Evolutionary conservation across 1,140 invertebrate genomes (phyloP), one percentile per base, ranked within the genome.

Genomic region (Bombus confusus): DNA sequence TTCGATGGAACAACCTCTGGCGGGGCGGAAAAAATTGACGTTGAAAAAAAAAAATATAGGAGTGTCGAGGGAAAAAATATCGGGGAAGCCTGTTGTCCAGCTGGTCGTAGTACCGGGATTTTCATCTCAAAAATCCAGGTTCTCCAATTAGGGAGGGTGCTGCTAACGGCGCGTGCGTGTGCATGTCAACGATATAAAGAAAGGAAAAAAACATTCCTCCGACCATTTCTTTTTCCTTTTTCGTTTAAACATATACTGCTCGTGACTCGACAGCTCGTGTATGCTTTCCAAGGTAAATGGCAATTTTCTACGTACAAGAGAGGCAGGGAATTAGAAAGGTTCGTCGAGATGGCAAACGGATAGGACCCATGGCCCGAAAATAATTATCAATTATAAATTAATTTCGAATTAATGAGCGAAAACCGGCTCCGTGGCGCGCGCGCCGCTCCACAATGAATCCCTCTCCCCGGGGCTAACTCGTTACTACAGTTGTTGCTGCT

Each of bases 371-470:
- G 69, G 73, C 68, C 83, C 83, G 79, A 87, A 91, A 92, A 91
- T 91, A 92, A 92, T 92, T 87, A 92, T 92, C 86, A 92, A 92
- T 92, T 92, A 86, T 92, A 88, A 92, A 91, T 91, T 90, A 92
- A 92, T 92, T 89, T 91, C 73, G 75, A 90, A 92, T 91, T 92
- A 92, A 92, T 88, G 91, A 92, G 90, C 84, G 85, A 88, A 82
- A 91, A 85, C 66, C 86, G 81, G 64, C 82, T 69, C 43, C 47
- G 34, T 37, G 74, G 37, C 72, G 84, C 76, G 80, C 66, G 80
- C 66, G 69, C 85, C 81, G 77, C 59, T 69, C 85, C 76, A 92
- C 91, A 92, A 92, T 92, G 86, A 91, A 87, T 80, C 83, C 88
- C 88, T 47, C 85, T 90, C 87, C 85, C 87, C 83, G 88, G 79